Evolutionary conservation across 2,113 vertebrate genomes (phyloP).

Genomic region (Rhineura floridana): DNA sequence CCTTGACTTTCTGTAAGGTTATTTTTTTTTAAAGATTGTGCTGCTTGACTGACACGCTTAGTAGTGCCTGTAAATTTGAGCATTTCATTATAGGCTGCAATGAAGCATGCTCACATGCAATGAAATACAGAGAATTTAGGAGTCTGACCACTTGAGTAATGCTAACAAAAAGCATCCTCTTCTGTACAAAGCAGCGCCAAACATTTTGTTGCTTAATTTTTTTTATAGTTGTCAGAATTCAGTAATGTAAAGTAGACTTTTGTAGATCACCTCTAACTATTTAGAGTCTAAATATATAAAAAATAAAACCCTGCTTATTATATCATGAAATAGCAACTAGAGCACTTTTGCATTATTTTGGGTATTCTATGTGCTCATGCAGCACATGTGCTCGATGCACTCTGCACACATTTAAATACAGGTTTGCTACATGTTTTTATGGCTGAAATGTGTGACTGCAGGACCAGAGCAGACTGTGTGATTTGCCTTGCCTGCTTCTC

Average conservation of each 20-base stretch:
- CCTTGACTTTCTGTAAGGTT: conserved; percentile 89
- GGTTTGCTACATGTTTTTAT: neutral
- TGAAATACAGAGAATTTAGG: conserved; percentile 83
- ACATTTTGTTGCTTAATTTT: conserved; percentile 61
- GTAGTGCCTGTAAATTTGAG: conserved; percentile 98
- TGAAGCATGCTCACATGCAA: conserved; percentile 90
- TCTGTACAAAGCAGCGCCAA: conserved; percentile 57
- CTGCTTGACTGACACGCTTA: conserved; percentile 94
- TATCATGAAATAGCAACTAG: neutral
- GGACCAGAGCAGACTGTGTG: neutral
- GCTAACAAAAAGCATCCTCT: conserved; percentile 70
- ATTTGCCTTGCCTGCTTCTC: neutral
- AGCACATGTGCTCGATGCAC: neutral
- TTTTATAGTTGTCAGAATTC: neutral
- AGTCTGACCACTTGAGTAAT: conserved; percentile 85
- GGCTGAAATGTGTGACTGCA: neutral
- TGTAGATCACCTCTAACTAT: neutral
- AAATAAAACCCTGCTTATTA: neutral
- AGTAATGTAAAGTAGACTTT: conserved; percentile 2
- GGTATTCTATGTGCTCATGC: neutral
- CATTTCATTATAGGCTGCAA: conserved; percentile 98
- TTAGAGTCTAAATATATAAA: neutral
- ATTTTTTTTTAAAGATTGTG: conserved; percentile 96
- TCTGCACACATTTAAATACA: neutral
- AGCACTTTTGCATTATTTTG: neutral